A percentile compares a stretch with the other conserved stretches of the same genome.
Evolutionary conservation across 2,888 invertebrate species (phyloP).

Genomic region (Archips crataeganus): DNA sequence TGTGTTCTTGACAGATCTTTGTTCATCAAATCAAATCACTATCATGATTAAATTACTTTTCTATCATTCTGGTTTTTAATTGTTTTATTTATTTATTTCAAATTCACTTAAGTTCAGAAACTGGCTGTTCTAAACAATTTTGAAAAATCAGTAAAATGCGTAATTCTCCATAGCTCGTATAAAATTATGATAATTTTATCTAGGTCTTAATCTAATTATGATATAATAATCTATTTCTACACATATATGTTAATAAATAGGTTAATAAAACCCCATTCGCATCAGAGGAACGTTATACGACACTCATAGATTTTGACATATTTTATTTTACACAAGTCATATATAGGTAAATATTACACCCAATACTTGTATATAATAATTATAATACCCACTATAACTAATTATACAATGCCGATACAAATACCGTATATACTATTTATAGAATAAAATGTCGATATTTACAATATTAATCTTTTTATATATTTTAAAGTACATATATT

Average conservation of each 20-base stretch:
- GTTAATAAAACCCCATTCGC: slow-evolving; percentile 75
- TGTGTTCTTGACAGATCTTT: too few relatives aligned
- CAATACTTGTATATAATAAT: slow-evolving; percentile 65
- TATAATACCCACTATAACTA: slow-evolving; percentile 56
- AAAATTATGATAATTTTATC: slow-evolving; percentile 66
- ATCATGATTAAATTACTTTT: too few relatives aligned
- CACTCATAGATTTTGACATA: slow-evolving; percentile 67
- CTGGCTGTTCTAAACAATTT: neutral
- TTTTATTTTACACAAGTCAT: slow-evolving; percentile 55
- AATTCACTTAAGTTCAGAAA: neutral
- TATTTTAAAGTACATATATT: slow-evolving; percentile 68
- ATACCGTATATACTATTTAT: slow-evolving; percentile 68
- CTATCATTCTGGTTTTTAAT: too few relatives aligned
- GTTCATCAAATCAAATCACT: too few relatives aligned
- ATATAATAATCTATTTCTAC: slow-evolving; percentile 69
- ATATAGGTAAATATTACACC: slow-evolving; percentile 64
- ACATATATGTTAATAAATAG: slow-evolving; percentile 66
- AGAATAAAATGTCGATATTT: slow-evolving; percentile 68
- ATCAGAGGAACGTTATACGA: slow-evolving; percentile 80
- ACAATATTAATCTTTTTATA: slow-evolving; percentile 60
- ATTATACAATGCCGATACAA: slow-evolving; percentile 67
- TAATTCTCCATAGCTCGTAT: slow-evolving; percentile 64
- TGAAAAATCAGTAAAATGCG: slow-evolving; percentile 56
- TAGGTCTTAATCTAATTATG: slow-evolving; percentile 61
- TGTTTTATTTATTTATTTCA: neutral